Base-by-base conservation (phyloP, 2,113 vertebrate genomes). In the Sturnus vulgaris region DNA sequence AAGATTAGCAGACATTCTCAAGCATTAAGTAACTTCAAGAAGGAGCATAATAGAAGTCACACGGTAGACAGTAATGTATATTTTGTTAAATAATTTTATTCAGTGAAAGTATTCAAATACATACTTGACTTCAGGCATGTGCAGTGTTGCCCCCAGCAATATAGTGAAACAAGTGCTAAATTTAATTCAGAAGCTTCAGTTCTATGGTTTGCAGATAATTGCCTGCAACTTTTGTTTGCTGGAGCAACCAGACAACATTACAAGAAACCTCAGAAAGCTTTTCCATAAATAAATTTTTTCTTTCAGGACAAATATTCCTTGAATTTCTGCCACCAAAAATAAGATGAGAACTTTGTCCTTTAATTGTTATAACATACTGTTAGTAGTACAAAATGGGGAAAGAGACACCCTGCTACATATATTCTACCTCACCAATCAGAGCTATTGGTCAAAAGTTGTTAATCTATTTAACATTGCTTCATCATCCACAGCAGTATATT, bases 221-320 rank as follows among this genome's bases (percentile, higher is more conserved):
- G 53, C 42, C 61, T 72, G 56, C 35, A 69, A 61, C 1, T 1
- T 79, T 42, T 77, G 22, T 85, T 87, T 87, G 10, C n/a, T 76
- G 35, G 35, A 77, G 13, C 23, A 82, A 77, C 23, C 80, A 95
- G 72, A 81, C 79, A 40, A 50, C 60, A 63, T 71, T 81, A 50
- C 46, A 50, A 83, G 80, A 89, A 89, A 85, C 25, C 57, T 94
- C 82, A 88, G 71, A 89, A 79, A 84, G n/a, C 22, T 92, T 91
- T 93, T 65, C 59, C 39, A 73, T 59, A 91, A 91, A 92, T 88
- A 77, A 27, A 9, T 52, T 28, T 46, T 91, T 66, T 63, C 52
- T 78, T 93, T 77, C 73, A 90, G 56, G 63, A 73, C 4, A 70
- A 90, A 78, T 27, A 9, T 46, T 90, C 80, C 27, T 73, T 61